These are phyloP conservation scores for Orientallactaga sibirica DNA, from an alignment of 2,797 vertebrate genomes.

Conservation along the genomic window DNA sequence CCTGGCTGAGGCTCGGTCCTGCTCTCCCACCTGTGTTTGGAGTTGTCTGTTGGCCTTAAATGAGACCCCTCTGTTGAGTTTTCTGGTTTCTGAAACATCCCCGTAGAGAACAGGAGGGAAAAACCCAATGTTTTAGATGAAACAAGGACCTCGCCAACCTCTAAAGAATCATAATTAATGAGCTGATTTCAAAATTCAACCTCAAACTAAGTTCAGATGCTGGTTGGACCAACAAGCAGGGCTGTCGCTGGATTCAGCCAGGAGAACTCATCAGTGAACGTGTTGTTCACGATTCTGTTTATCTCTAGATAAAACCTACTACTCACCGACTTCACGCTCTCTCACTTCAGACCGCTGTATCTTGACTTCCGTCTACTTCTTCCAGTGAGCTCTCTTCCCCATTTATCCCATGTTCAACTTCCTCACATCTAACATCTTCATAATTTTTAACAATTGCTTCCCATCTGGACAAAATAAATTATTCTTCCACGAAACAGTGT, in stretches of 20 bases:
- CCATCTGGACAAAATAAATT: neutral
- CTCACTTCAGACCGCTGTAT: neutral
- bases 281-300: neutral
- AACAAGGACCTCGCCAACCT: neutral
- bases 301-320: neutral
- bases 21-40: neutral
- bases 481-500: neutral
- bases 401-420: neutral
- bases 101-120: neutral
- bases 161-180: constrained; percentile 5
- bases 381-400: neutral
- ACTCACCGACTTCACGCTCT: neutral
- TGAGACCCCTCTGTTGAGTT: neutral
- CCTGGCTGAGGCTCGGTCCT: neutral
- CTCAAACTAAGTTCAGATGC: constrained; percentile 39
- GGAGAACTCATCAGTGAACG: no score
- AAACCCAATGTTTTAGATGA: neutral
- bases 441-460: neutral
- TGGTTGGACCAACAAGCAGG: neutral
- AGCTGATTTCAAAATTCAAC: neutral
- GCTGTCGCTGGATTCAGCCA: no score
- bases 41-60: constrained; percentile 1
- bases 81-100: neutral
- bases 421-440: neutral
- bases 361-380: neutral